A percentile compares a stretch with the other conserved stretches of the same genome.
These are phyloP conservation scores for Pelusios castaneus DNA, from an alignment of 2,113 vertebrate species.

Conservation along the genomic window DNA sequence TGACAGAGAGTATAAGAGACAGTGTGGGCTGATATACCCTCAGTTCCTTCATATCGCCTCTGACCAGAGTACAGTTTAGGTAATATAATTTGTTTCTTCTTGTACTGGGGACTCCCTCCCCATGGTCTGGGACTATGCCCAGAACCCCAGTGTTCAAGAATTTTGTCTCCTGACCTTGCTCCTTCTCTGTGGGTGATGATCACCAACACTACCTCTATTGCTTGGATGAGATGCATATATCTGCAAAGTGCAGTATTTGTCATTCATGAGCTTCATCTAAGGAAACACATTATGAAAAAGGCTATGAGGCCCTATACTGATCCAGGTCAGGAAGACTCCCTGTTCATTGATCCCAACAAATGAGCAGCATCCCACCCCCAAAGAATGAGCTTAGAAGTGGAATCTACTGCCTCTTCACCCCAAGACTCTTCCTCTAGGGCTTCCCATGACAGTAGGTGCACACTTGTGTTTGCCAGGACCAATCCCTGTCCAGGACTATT, in stretches of 20 bases:
- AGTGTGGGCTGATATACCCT: not conserved
- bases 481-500: not conserved
- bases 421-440: not conserved
- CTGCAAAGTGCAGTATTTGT: not conserved
- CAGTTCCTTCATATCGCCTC: not conserved
- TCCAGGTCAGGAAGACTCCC: not conserved
- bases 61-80: not conserved
- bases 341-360: not conserved
- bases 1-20: not conserved
- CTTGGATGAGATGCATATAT: not conserved
- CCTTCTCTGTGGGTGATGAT: not conserved
- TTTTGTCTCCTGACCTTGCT: not conserved
- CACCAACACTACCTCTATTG: not conserved
- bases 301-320: not conserved
- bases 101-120: not conserved
- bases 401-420: not conserved
- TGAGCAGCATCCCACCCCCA: not conserved
- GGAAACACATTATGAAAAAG: not conserved
- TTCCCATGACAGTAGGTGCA: not conserved
- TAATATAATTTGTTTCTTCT: not conserved
- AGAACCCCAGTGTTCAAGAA: not conserved
- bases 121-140: not conserved
- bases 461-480: not conserved
- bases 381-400: not conserved
- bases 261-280: not conserved